phyloP scores from a whole-genome alignment of 2,113 vertebrate species.

The Columbina picui region DNA sequence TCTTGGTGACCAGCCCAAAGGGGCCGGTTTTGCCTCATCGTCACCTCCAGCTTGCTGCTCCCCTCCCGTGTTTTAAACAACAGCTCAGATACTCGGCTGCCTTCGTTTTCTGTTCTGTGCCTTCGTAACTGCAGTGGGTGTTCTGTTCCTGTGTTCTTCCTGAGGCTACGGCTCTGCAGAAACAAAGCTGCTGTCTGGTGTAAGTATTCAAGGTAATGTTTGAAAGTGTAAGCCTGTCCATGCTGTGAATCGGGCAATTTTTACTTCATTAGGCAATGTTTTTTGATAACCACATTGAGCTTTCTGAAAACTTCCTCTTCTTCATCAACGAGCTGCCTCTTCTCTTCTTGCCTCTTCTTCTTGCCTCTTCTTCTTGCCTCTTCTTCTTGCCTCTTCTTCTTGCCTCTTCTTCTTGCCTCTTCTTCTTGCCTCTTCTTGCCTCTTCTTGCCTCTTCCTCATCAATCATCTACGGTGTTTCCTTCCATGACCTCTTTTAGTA shows the following conservation, averaged over 20 bases:
- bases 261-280: neutral
- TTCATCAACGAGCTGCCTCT: no score
- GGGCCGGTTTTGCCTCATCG: neutral
- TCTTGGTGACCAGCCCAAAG: neutral
- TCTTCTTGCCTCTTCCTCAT: no score
- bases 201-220: neutral
- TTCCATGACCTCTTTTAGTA: neutral
- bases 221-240: neutral
- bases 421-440: no score
- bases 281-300: neutral
- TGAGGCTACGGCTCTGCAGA: neutral
- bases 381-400: no score
- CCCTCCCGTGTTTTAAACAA: neutral
- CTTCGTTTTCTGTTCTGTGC: neutral
- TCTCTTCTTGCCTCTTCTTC: no score
- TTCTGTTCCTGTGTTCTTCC: neutral
- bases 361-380: no score
- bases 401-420: no score
- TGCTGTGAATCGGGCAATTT: neutral
- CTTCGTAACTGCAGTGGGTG: neutral
- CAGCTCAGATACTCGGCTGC: neutral
- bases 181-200: neutral
- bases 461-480: accelerated
- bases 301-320: neutral
- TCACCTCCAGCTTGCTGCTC: neutral